Evolutionary conservation across 2,113 vertebrate genomes (phyloP).

Genomic region (Strix uralensis): DNA sequence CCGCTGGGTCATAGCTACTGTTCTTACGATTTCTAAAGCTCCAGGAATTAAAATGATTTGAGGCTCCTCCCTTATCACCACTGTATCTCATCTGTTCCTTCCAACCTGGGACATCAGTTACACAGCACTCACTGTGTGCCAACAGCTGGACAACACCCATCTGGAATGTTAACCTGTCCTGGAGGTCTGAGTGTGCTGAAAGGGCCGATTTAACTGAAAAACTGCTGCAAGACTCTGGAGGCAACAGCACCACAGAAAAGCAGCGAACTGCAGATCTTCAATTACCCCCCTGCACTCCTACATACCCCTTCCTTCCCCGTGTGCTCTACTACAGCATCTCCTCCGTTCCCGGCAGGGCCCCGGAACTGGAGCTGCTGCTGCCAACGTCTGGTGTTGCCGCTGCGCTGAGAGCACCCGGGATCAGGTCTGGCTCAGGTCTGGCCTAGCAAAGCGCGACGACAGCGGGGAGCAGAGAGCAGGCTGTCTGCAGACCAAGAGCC

Average conservation of each 20-base stretch:
- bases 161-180: background rate
- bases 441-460: no score
- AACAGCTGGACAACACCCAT: background rate
- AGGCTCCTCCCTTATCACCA: background rate
- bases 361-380: background rate
- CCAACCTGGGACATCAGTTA: background rate
- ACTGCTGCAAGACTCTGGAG: background rate
- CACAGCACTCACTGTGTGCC: background rate
- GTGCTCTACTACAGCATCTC: background rate
- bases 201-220: background rate
- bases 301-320: background rate
- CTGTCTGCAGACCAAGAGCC: background rate
- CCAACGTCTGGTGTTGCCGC: fast-evolving
- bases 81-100: background rate
- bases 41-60: background rate
- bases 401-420: background rate
- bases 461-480: background rate
- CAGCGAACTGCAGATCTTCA: fast-evolving
- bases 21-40: background rate
- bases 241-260: background rate
- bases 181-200: background rate
- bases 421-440: background rate
- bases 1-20: background rate
- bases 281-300: background rate
- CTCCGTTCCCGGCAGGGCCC: no score